Conservation (phyloP, 2,113 vertebrate genomes). For the Antidorcas marsupialis region DNA sequence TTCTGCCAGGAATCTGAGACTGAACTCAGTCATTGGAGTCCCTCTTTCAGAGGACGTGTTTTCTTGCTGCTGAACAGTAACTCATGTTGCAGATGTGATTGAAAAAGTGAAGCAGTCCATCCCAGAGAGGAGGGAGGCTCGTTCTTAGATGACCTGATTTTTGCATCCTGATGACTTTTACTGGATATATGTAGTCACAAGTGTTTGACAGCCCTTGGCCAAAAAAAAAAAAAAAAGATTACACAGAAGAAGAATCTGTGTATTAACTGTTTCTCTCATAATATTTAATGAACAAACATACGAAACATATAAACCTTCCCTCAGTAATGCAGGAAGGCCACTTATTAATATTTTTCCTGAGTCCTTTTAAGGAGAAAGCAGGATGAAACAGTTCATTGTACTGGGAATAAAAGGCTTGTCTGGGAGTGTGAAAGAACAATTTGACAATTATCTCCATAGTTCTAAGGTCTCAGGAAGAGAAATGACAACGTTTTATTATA, state of each 20-base stretch:
- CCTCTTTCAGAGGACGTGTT: not conserved
- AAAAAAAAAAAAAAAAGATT: not conserved
- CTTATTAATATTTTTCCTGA: not conserved
- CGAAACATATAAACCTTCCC: not conserved
- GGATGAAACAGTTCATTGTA: not conserved
- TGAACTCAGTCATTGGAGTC: not conserved
- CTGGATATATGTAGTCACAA: not conserved
- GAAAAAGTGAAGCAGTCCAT: not conserved
- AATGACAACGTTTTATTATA: constrained; percentile 60
- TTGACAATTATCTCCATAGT: constrained; percentile 47
- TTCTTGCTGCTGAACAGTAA: constrained; percentile 44
- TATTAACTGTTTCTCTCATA: not conserved
- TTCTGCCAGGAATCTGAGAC: not conserved
- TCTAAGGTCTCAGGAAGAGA: constrained; percentile 52
- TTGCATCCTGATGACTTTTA: not conserved
- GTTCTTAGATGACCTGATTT: constrained; percentile 18
- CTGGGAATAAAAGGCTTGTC: constrained; percentile 38
- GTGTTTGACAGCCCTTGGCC: not conserved
- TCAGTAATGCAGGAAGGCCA: constrained; percentile 2
- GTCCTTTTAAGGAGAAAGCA: not conserved
- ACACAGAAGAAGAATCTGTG: not conserved
- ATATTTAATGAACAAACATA: not conserved
- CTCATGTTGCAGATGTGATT: constrained; percentile 30
- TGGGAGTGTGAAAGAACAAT: constrained; percentile 42
- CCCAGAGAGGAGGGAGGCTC: not conserved